Evolutionary conservation across 2,113 vertebrate genomes (phyloP), one percentile per base, ranked within the genome.

Genomic region (Asarcornis scutulata): DNA sequence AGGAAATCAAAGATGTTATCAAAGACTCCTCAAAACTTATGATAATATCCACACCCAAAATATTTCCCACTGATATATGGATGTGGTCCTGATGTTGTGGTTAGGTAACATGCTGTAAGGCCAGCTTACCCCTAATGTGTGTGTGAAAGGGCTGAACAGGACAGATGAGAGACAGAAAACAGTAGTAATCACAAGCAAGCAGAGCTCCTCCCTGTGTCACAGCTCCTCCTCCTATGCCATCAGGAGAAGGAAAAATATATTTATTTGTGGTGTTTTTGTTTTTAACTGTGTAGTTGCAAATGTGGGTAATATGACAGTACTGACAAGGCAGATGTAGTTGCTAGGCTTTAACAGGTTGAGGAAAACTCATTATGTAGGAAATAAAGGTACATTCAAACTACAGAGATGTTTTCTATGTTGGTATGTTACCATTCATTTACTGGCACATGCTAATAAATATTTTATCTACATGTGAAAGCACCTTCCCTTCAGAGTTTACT

Each of bases 91-190:
- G 32, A 36, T 5, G 4, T 34, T 7, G 1, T 1, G 4, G 29
- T 50, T 46, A 72, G 18, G 64, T 59, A 84, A 34, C 53, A 22
- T 9, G 6, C 11, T 26, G 16, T 34, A 46, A 71, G 62, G 5
- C 16, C 46, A n/a, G 56, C 7, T 0, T 0, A 1, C 6, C 34
- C 6, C 20, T 36, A 27, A 34, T 1, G 0, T 66, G 11, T 2
- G 7, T 3, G 1, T 17, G 50, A 8, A 0, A 58, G 22, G 15
- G 17, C 25, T 88, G 40, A 59, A 22, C 44, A 36, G 17, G 3
- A 13, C 9, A 29, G 27, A 15, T 11, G 52, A 74, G 84, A 26
- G 13, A 22, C 46, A 85, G 71, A 34, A 75, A 86, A 59, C 40
- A 67, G 27, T 44, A 56, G 22, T 3, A 60, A 20, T 3, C 52